Evolutionary conservation across 2,888 invertebrate species (phyloP).

Genomic region (Crepidodera aurea): DNA sequence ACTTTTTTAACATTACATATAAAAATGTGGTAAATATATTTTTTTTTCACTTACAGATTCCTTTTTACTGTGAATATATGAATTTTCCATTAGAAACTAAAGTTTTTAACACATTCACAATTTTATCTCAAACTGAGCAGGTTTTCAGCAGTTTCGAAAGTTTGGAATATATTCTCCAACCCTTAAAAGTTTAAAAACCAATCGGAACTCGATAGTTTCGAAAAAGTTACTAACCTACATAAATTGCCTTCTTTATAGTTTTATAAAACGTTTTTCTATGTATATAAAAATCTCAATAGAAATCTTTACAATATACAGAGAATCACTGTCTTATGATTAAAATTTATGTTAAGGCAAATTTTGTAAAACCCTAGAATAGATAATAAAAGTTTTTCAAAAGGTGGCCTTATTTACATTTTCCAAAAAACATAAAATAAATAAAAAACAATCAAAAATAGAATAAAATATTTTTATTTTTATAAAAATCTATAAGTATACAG

Average conservation of each 20-base stretch:
- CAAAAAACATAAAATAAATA: no score
- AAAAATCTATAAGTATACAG: no score
- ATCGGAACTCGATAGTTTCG: constrained; percentile 11
- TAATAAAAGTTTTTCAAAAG: no score
- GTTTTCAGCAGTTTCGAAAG: constrained; percentile 12
- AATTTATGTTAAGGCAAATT: no score
- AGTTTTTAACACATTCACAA: background rate
- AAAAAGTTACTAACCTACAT: background rate
- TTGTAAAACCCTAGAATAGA: no score
- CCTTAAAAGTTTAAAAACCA: constrained; percentile 12
- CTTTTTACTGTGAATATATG: constrained; percentile 16
- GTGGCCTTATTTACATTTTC: no score
- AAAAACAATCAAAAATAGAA: no score
- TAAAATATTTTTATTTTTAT: no score
- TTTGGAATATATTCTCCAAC: constrained; percentile 1
- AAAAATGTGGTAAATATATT: background rate
- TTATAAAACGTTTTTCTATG: background rate
- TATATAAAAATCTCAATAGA: background rate
- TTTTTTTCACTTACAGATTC: background rate
- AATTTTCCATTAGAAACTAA: constrained; percentile 6
- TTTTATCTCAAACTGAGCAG: constrained; percentile 1
- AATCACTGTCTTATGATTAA: no score
- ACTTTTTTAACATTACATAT: no score
- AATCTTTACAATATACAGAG: background rate
- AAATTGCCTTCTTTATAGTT: background rate